phyloP scores from a whole-genome alignment of 1,140 invertebrate species.

The Bombus difficillimus region DNA sequence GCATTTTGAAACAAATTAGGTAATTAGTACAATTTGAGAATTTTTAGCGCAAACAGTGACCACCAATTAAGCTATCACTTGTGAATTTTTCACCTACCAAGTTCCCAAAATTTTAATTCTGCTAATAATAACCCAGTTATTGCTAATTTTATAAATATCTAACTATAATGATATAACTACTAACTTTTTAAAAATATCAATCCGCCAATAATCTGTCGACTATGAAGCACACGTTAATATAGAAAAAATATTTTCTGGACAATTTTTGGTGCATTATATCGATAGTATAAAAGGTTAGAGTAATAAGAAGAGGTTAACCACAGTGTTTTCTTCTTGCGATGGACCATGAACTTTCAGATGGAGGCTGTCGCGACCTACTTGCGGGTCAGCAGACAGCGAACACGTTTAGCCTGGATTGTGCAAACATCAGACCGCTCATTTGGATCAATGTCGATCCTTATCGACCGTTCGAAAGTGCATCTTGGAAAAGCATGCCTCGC shows the following conservation, averaged over 20 bases:
- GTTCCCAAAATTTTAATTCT: no score
- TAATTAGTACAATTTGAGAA: no score
- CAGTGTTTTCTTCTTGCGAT: neutral
- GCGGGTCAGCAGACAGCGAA: conserved; percentile 18
- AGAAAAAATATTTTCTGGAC: no score
- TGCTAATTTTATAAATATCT: no score
- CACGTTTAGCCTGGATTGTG: conserved; percentile 16
- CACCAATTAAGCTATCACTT: no score
- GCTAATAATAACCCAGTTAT: no score
- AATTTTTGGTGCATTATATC: neutral
- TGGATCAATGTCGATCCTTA: conserved; percentile 36
- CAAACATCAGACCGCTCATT: conserved; percentile 16
- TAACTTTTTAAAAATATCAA: neutral
- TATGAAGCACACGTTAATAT: no score
- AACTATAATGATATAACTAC: neutral
- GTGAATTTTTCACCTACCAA: no score
- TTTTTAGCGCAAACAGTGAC: no score
- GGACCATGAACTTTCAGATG: conserved; percentile 21
- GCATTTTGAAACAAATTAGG: no score
- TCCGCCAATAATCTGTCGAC: no score
- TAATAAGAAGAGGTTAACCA: no score
- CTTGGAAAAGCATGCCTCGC: neutral
- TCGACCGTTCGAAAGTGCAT: conserved; percentile 12
- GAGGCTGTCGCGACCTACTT: conserved; percentile 4
- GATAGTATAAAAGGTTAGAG: neutral